Evolutionary conservation across 2,888 invertebrate genomes (phyloP).

Genomic region (Heteromyza rotundicornis): DNA sequence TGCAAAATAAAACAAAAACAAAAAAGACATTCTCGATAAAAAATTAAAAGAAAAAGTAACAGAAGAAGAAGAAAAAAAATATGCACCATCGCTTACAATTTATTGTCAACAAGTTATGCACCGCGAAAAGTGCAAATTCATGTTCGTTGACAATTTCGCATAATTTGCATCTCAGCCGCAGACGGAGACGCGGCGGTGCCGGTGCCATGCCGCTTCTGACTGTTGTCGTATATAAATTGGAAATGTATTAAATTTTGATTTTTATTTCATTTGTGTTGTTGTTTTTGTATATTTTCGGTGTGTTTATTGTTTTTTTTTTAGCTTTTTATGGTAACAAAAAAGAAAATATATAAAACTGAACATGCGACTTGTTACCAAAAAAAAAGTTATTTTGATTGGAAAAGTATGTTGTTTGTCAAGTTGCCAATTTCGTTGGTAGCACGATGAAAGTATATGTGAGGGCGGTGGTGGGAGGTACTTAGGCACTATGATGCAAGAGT

Average conservation of each 20-base stretch:
- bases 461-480: no score
- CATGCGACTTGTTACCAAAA: not conserved
- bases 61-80: no score
- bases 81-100: not conserved
- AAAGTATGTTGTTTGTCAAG: constrained; percentile 33
- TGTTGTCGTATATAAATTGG: constrained; percentile 10
- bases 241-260: constrained; percentile 4
- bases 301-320: no score
- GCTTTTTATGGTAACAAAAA: no score
- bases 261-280: constrained; percentile 4
- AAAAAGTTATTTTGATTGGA: constrained; percentile 22
- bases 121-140: constrained; percentile 60
- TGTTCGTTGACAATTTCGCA: constrained; percentile 60
- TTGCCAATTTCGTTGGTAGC: no score
- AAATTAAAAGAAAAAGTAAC: no score
- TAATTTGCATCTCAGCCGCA: constrained; percentile 49
- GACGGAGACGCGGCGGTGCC: not conserved
- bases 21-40: no score
- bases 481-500: no score
- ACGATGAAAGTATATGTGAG: no score
- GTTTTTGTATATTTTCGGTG: no score
- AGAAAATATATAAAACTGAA: not conserved
- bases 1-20: no score
- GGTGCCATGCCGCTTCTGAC: constrained; percentile 5
- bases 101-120: constrained; percentile 46